These are phyloP conservation scores for Paramormyrops kingsleyae DNA, from an alignment of 2,113 vertebrate genomes.

Conservation along the genomic window DNA sequence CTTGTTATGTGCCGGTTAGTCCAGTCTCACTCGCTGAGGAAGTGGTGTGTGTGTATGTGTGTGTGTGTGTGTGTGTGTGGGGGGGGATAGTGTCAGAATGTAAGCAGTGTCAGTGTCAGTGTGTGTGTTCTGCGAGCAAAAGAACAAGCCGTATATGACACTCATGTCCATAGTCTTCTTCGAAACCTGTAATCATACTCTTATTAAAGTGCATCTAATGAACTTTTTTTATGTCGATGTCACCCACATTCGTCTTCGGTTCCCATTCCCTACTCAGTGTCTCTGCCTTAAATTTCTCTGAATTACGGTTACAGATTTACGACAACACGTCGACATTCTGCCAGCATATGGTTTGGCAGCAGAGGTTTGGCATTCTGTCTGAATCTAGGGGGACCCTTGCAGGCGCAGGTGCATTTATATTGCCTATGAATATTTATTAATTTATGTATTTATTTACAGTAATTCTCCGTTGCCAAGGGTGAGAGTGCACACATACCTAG, in stretches of 20 bases:
- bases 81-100: no score
- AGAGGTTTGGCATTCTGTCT: slow-evolving; percentile 3
- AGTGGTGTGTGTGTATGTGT: background rate
- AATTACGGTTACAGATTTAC: background rate
- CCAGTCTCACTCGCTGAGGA: background rate
- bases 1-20: background rate
- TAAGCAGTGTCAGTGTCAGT: background rate
- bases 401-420: slow-evolving; percentile 8
- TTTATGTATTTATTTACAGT: slow-evolving; percentile 12
- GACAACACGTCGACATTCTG: background rate
- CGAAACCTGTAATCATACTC: background rate
- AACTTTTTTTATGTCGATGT: background rate
- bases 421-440: slow-evolving; percentile 16
- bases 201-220: slow-evolving; percentile 8
- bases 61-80: background rate
- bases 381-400: background rate
- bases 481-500: background rate
- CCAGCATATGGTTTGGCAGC: background rate
- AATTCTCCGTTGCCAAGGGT: background rate
- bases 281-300: background rate
- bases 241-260: background rate
- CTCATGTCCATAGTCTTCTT: background rate
- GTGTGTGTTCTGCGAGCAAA: background rate
- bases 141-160: background rate
- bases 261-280: background rate